phyloP scores from a whole-genome alignment of 2,797 vertebrate species.

The Megalops cyprinoides region DNA sequence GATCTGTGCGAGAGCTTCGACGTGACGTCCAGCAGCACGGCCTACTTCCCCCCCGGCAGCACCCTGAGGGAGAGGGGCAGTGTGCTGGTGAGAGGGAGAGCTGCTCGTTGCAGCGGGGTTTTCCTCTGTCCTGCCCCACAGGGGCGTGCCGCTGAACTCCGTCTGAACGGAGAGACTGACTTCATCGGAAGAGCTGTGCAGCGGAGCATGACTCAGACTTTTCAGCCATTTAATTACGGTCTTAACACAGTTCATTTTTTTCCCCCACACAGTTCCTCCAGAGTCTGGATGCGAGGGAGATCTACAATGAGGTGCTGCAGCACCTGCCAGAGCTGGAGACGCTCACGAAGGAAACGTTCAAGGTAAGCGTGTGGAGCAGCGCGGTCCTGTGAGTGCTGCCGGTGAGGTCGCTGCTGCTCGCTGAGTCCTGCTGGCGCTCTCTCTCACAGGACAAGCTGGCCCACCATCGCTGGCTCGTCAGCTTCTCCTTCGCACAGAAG shows the following conservation, averaged over 20 bases:
- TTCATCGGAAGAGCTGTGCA: background rate
- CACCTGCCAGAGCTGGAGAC: conserved; percentile 87
- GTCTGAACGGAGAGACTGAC: background rate
- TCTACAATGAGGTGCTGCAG: conserved; percentile 85
- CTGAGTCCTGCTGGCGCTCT: background rate
- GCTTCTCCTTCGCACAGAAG: conserved; percentile 84
- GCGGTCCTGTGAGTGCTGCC: background rate
- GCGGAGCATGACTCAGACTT: no score
- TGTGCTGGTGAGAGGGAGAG: conserved; percentile 78
- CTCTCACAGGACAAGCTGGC: conserved; percentile 78
- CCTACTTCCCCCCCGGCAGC: conserved; percentile 90
- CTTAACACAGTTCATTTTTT: conserved; percentile 33
- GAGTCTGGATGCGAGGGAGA: conserved; percentile 90
- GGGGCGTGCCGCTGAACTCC: no score
- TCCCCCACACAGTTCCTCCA: conserved; percentile 86
- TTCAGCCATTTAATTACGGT: background rate
- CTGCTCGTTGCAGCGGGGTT: no score
- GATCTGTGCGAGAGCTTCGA: conserved; percentile 90
- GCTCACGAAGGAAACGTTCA: conserved; percentile 76
- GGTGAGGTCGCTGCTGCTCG: background rate
- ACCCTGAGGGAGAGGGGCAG: conserved; percentile 80
- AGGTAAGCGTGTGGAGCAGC: conserved; percentile 69
- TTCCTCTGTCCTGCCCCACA: no score
- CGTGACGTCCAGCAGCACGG: conserved; percentile 82
- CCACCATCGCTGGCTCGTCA: conserved; percentile 90